Evolutionary conservation across 2,113 vertebrate genomes (phyloP).

Genomic region (Pithys albifrons): DNA sequence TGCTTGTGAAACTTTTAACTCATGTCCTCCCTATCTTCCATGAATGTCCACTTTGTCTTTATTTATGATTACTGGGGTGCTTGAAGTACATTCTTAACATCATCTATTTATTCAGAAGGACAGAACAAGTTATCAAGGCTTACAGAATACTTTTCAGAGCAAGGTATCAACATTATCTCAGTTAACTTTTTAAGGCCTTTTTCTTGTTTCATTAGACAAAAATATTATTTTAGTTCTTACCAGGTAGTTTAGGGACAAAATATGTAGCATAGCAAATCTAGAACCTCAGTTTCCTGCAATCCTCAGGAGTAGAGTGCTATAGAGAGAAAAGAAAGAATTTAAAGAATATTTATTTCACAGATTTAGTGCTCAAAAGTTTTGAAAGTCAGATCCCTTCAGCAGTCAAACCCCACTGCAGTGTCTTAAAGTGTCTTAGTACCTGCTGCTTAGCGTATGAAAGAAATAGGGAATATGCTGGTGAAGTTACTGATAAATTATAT

Average conservation of each 20-base stretch:
- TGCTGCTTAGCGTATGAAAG: neutral
- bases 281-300: neutral
- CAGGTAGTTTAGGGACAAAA: neutral
- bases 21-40: too few species aligned
- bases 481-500: neutral
- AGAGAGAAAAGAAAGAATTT: neutral
- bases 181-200: too few species aligned
- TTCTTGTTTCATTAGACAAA: neutral
- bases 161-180: too few species aligned
- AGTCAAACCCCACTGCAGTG: neutral
- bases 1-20: too few species aligned
- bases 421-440: neutral
- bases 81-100: too few species aligned
- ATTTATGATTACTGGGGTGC: too few species aligned
- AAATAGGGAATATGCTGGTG: neutral
- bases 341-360: neutral
- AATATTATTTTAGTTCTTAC: neutral
- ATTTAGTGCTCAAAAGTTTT: neutral
- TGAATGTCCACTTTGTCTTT: too few species aligned
- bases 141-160: too few species aligned
- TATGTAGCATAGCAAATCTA: neutral
- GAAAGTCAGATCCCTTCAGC: neutral
- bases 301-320: neutral
- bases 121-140: too few species aligned
- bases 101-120: too few species aligned